Evolutionary conservation across 2,888 invertebrate species (phyloP), one percentile per base, ranked within the genome.

Genomic region (Junonia oenone): DNA sequence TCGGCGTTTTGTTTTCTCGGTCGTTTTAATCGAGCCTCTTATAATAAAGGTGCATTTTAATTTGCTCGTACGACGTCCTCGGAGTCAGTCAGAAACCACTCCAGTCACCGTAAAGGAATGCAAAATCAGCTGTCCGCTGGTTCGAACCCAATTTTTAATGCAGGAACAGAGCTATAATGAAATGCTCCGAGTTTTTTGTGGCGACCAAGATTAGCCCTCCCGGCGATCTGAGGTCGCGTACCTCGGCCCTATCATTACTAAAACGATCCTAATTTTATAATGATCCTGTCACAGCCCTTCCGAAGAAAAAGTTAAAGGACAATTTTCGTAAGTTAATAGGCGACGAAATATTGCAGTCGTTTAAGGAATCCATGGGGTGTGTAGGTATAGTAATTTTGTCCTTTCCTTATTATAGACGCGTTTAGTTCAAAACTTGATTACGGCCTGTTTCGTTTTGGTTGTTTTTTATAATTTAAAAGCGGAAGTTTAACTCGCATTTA

Each of bases 201-300:
- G 71, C 67, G 63, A 26, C 49, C 71, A 64, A 76, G 85, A 84
- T 85, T 79, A 83, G 83, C 72, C 76, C 86, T 76, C 77, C 72
- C 75, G 87, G 88, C 87, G 79, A 72, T 75, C 71, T 66, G 71
- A 73, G 80, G 80, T 76, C 83, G 81, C 81, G 75, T 69, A 75
- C 73, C 73, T 69, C 76, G 75, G 70, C 84, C 86, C 89, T 87
- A 81, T 89, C 80, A 89, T 90, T 90, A 89, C 81, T 71, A 75
- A 85, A 89, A 83, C 83, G 88, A 74, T 86, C 81, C 84, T 89
- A 89, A 90, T 89, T 88, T 83, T 86, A 86, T 90, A 90, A 90
- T 88, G 83, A 82, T 79, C 83, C 83, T 89, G 89, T 90, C 88
- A 85, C 86, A 88, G 78, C 76, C 82, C 77, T 83, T 68, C 71